Conservation (phyloP, 2,113 vertebrate genomes). For the Polypterus bichir region DNA sequence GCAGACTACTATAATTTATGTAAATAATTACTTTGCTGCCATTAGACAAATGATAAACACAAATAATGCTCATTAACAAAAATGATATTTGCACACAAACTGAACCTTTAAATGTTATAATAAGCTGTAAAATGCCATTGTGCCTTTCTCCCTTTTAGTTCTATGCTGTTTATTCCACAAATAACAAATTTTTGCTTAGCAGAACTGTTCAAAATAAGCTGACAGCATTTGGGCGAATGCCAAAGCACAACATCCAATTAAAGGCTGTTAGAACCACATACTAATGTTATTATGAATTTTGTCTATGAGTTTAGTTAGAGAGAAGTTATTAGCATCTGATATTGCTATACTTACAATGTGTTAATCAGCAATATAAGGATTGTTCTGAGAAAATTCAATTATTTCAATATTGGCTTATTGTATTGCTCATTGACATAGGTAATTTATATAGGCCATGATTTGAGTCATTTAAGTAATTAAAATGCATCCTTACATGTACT, state of each 20-base stretch:
- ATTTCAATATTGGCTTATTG: too few species aligned
- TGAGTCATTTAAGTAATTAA: too few species aligned
- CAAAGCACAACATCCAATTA: background rate
- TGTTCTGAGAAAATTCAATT: background rate
- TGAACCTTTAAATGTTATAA: background rate
- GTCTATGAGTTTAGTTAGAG: background rate
- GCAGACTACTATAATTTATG: conserved; percentile 1
- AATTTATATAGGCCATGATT: too few species aligned
- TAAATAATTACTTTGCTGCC: background rate
- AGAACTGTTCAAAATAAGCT: background rate
- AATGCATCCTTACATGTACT: too few species aligned
- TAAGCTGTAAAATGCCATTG: background rate
- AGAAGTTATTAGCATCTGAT: background rate
- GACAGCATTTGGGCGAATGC: background rate
- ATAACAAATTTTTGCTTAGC: background rate
- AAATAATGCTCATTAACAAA: conserved; percentile 1
- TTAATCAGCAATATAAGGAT: background rate
- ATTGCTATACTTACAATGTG: background rate
- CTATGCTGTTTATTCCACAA: background rate
- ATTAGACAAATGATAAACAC: background rate
- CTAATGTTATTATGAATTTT: background rate
- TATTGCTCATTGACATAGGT: too few species aligned
- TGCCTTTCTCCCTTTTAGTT: too few species aligned
- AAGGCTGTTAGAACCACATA: background rate
- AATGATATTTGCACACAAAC: background rate